phyloP scores from a whole-genome alignment of 2,113 vertebrate genomes.

The Cygnus atratus region DNA sequence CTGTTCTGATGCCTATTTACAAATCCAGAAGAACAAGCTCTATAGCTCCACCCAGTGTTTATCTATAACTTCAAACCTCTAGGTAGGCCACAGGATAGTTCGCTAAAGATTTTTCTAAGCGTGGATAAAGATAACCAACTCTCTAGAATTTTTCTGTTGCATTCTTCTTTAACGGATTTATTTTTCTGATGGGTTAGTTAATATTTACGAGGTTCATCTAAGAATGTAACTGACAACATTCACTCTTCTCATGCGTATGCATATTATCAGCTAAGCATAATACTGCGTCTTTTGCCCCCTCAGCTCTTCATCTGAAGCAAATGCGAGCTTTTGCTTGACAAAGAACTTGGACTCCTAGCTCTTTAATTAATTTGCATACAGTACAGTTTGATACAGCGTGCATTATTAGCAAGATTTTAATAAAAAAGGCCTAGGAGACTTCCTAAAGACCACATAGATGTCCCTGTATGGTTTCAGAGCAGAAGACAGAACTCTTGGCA shows the following conservation, averaged over 20 bases:
- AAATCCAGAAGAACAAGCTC: background rate
- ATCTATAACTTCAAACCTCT: background rate
- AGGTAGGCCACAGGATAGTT: background rate
- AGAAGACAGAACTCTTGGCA: background rate
- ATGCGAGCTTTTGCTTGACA: background rate
- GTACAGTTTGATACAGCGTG: background rate
- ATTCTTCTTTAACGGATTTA: background rate
- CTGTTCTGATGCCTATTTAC: background rate
- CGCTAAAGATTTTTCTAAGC: background rate
- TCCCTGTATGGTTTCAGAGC: background rate
- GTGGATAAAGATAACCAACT: background rate
- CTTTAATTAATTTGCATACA: background rate
- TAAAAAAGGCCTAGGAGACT: background rate
- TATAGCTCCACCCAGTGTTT: conserved; percentile 50
- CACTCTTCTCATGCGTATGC: rapidly evolving
- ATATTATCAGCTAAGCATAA: background rate
- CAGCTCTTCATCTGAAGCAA: background rate
- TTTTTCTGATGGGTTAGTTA: background rate
- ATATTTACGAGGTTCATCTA: background rate
- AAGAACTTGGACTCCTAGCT: background rate
- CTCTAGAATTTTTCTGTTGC: background rate
- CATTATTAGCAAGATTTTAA: background rate
- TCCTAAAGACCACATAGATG: background rate
- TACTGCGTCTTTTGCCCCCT: background rate
- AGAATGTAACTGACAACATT: background rate